These are phyloP conservation scores for Heteromormyrus szaboi DNA, from an alignment of 2,797 vertebrate genomes.

Conservation along the genomic window DNA sequence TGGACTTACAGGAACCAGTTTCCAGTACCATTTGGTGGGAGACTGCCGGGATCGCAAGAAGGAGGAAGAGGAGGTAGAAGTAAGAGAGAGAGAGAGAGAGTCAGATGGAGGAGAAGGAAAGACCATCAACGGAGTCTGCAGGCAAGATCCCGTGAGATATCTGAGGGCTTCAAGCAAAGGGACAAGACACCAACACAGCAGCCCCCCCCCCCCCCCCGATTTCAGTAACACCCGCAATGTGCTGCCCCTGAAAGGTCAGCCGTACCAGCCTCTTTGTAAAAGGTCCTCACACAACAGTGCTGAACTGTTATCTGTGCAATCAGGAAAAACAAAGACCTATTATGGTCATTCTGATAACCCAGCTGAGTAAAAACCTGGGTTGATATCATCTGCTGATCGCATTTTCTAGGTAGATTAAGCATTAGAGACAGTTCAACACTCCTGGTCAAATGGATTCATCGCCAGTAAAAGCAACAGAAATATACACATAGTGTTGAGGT, in stretches of 20 bases:
- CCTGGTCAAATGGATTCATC: background rate
- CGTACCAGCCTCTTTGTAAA: background rate
- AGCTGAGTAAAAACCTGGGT: background rate
- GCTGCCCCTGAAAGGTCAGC: background rate
- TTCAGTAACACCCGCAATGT: background rate
- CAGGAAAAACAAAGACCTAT: background rate
- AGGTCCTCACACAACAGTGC: background rate
- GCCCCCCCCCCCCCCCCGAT: background rate
- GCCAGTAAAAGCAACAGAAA: background rate
- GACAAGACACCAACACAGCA: background rate
- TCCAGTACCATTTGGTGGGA: slow-evolving; percentile 99
- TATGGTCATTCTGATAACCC: background rate
- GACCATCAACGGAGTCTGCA: slow-evolving; percentile 24
- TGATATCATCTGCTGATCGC: slow-evolving; percentile 31
- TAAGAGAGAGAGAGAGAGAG: slow-evolving; percentile 33
- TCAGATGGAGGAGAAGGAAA: slow-evolving; percentile 32
- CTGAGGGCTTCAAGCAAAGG: background rate
- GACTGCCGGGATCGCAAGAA: slow-evolving; percentile 73
- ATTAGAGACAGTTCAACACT: background rate
- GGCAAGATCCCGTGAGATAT: slow-evolving; percentile 36
- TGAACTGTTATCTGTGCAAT: background rate
- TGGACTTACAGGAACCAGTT: slow-evolving; percentile 99
- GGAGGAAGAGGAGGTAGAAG: background rate
- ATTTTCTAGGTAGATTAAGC: slow-evolving; percentile 28
- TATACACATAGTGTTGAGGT: background rate